Evolutionary conservation across 2,113 vertebrate species (phyloP), one percentile per base, ranked within the genome.

Genomic region (Megaleporinus macrocephalus): DNA sequence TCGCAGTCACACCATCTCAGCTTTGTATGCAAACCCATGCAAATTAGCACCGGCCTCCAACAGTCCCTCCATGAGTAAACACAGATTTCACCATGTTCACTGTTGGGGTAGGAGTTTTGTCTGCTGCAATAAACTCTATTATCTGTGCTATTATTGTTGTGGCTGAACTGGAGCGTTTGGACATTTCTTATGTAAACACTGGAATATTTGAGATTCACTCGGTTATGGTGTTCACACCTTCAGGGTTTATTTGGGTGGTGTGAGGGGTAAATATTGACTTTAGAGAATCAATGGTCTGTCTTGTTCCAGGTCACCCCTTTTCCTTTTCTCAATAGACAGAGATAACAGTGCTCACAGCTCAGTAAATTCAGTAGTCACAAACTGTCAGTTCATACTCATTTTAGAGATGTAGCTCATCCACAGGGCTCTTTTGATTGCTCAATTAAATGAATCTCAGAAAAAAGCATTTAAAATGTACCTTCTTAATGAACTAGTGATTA

Each of bases 181-280:
- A 81, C 82, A 30, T 72, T 36, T 79, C 68, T 59, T 51, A 26
- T 66, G 49, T 87, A 89, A 88, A 90, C 79, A 88, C 0, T 22
- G 29, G 74, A 81, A 73, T 62, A 75, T 74, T 75, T 79, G 61
- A 76, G 77, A 86, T 83, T 81, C 53, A 69, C 30, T 81, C 41
- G 13, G 74, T 78, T 57, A 55, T 66, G 16, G n/a, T 70, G 83
- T 69, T 77, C 73, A 24, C 49, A 51, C 15, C 29, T 53, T 22
- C 69, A 59, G 36, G 3, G 20, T 85, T 73, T 82, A 84, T 73
- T 86, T 83, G 49, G 65, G 22, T 44, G 57, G 15, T 73, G 33
- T 73, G 69, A 73, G 36, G 75, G 78, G 69, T 88, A 88, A 92
- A 91, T 89, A 87, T 90, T 91, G 76, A 82, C 57, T 79, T 73